Evolutionary conservation across 30 jellyfish, hydroid and myxozoan species (phyloP), one percentile per base, ranked within the genome.

Genomic region (Aurelia sp.): DNA sequence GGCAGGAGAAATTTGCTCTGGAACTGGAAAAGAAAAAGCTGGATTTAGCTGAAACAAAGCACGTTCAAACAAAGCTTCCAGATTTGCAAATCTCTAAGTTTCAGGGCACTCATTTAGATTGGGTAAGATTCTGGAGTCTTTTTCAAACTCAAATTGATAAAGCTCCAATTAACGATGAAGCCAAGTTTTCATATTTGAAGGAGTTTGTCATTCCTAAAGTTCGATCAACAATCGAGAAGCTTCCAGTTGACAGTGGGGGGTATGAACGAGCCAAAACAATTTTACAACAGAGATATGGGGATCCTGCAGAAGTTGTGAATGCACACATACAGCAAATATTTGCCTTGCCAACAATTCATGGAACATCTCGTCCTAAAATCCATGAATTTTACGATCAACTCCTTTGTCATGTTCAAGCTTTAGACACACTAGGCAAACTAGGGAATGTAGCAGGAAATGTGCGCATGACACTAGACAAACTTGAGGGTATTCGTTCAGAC

Each of bases 341-440:
- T 51, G 73, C 80, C 21, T 67, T 78, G 33, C 2, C 33, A 27
- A 27, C 2, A 1, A 2, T 27, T 27, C 33, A 27, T 27, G 33
- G 33, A 27, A 67, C 81, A 21, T 41, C 79, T 10, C 20, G 66
- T 18, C 74, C 21, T 48, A 76, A 87, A 69, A 59, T 87, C 19
- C 86, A 87, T 68, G 96, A 87, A 9, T 87, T 87, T 62, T 87
- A 67, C 53, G 96, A 87, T 30, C 86, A 76, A 48, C 84, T 87
- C 5, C 77, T 78, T 12, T 52, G 76, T 33, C 86, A 78, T 70
- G 96, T 87, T 20, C 91, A 87, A 69, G 90, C 91, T n/a, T 74
- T 87, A 10, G 91, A 87, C 2, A 64, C 33, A 27, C 1, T n/a
- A 27, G 33, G 33, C 33, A 27, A 27, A 0, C 2, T 27, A 27